Conservation (phyloP, 92 coral and sea anemone species). For the Diadumene lineata region DNA sequence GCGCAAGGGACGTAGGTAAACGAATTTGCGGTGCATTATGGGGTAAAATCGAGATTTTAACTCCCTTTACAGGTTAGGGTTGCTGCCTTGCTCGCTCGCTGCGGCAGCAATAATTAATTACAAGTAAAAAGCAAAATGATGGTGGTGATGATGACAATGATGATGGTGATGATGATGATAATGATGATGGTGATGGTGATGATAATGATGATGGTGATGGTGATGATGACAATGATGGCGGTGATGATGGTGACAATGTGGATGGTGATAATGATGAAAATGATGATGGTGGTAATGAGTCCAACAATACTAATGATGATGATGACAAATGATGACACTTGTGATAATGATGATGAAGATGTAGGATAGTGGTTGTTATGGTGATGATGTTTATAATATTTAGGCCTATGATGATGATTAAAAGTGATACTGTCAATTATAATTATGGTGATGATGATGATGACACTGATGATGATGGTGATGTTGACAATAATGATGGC, state of each 20-base stretch:
- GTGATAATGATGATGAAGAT: background rate
- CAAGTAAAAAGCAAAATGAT: too few species aligned
- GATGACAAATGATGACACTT: too few species aligned
- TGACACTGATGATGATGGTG: background rate
- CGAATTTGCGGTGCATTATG: too few species aligned
- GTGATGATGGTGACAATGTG: background rate
- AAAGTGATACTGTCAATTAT: background rate
- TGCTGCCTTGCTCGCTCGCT: too few species aligned
- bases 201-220: background rate
- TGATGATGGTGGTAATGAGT: conserved; percentile 2
- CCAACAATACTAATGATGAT: too few species aligned
- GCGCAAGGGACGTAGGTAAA: too few species aligned
- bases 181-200: background rate
- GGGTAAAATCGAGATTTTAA: too few species aligned
- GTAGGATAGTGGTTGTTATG: background rate
- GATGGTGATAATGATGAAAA: background rate
- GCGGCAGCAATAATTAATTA: too few species aligned
- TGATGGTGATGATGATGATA: background rate
- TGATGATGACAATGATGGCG: background rate
- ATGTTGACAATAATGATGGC: background rate
- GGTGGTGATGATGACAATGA: background rate
- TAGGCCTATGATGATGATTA: background rate
- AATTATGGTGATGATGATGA: background rate
- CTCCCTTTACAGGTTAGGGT: too few species aligned
- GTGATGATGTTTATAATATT: background rate